Conservation (phyloP, 37 sponge, comb jelly and placozoan species). For the Axinella damicornis region DNA sequence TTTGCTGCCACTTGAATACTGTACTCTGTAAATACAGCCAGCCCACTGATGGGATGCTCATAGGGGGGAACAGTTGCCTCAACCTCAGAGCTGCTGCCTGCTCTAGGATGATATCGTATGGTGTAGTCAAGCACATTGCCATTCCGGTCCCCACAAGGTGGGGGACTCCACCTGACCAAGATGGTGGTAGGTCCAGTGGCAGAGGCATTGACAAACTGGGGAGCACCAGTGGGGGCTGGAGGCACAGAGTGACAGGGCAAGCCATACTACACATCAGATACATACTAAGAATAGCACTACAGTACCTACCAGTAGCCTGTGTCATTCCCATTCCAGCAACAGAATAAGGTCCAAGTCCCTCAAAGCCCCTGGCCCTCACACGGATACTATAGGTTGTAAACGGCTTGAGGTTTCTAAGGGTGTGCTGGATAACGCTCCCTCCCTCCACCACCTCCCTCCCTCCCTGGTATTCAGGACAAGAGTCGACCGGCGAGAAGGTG, state of each 20-base stretch:
- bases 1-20: slow-evolving; percentile 18
- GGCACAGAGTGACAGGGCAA: background rate
- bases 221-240: slow-evolving; percentile 29
- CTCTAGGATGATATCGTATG: too few relatives aligned
- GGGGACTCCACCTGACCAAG: slow-evolving; percentile 28
- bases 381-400: slow-evolving; percentile 11
- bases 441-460: slow-evolving; percentile 4
- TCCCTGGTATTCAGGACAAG: slow-evolving; percentile 8
- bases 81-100: too few relatives aligned
- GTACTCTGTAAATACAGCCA: slow-evolving; percentile 27
- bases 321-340: background rate
- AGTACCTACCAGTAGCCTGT: slow-evolving; percentile 14
- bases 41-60: background rate
- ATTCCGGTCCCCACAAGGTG: background rate
- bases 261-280: background rate
- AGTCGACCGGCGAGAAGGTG: slow-evolving; percentile 1
- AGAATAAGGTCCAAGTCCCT: slow-evolving; percentile 23
- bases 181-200: background rate
- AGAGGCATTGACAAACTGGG: slow-evolving; percentile 20
- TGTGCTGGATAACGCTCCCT: background rate
- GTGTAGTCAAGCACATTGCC: background rate
- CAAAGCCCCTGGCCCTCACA: background rate
- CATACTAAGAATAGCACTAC: background rate
- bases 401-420: slow-evolving; percentile 7
- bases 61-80: background rate